phyloP scores from a whole-genome alignment of 1,140 invertebrate genomes.

The Saccostrea cuccullata region DNA sequence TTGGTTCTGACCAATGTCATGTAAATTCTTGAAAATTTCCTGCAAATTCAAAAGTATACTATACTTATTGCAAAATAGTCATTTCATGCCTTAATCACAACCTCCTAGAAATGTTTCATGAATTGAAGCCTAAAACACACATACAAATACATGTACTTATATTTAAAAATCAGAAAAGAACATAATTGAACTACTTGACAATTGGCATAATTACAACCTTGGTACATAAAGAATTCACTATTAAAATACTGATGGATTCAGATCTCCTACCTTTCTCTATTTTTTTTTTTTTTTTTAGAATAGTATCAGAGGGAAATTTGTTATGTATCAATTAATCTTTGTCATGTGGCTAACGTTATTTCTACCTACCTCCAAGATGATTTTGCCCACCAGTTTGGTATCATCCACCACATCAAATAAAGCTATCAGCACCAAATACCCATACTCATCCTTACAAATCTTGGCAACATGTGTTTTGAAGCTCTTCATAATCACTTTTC shows the following conservation, averaged over 20 bases:
- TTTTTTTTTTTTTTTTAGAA: too few relatives aligned
- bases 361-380: constrained; percentile 79
- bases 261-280: too few relatives aligned
- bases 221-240: too few relatives aligned
- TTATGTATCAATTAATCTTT: too few relatives aligned
- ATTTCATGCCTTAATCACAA: too few relatives aligned
- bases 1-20: constrained; percentile 86
- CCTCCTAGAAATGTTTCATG: too few relatives aligned
- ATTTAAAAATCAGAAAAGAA: too few relatives aligned
- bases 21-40: constrained; percentile 86
- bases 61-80: constrained; percentile 64
- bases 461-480: constrained; percentile 91
- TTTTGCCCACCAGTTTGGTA: constrained; percentile 92
- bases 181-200: constrained; percentile 75
- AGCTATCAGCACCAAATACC: constrained; percentile 89
- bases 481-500: constrained; percentile 86
- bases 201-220: too few relatives aligned
- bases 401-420: constrained; percentile 95
- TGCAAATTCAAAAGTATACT: constrained; percentile 66
- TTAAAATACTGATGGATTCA: too few relatives aligned
- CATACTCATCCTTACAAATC: constrained; percentile 91
- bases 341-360: constrained; percentile 81
- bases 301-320: too few relatives aligned
- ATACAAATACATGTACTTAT: constrained; percentile 80
- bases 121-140: too few relatives aligned